phyloP scores from a whole-genome alignment of 1,140 invertebrate species.

The Hestina assimilis region DNA sequence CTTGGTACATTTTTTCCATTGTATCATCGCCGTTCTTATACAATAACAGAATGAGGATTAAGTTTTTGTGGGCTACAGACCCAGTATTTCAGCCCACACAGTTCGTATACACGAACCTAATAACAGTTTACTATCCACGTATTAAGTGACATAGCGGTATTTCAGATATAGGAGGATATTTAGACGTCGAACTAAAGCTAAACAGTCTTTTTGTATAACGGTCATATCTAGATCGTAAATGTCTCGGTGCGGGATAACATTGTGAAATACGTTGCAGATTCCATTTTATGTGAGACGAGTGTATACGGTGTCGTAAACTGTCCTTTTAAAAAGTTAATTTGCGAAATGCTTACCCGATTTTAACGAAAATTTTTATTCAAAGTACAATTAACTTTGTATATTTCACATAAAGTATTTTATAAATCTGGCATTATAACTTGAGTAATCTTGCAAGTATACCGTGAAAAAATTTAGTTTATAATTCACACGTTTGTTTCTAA shows the following conservation, averaged over 20 bases:
- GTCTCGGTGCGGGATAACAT: slow-evolving; percentile 34
- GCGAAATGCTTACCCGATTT: too few species aligned
- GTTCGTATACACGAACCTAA: slow-evolving; percentile 16
- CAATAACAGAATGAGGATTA: neutral
- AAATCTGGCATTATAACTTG: too few species aligned
- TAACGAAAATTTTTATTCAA: too few species aligned
- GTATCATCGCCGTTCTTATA: too few species aligned
- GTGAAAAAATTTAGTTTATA: too few species aligned
- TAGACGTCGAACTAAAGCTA: slow-evolving; percentile 21
- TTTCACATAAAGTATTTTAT: too few species aligned
- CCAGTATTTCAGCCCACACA: slow-evolving; percentile 14
- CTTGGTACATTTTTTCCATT: too few species aligned
- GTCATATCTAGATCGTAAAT: slow-evolving; percentile 36
- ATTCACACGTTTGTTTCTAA: too few species aligned
- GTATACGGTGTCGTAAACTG: slow-evolving; percentile 18
- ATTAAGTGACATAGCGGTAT: slow-evolving; percentile 21
- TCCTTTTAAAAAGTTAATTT: slow-evolving; percentile 9
- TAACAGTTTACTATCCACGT: slow-evolving; percentile 24
- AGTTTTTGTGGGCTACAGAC: neutral
- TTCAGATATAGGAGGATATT: slow-evolving; percentile 14
- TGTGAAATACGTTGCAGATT: slow-evolving; percentile 29
- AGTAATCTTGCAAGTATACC: too few species aligned
- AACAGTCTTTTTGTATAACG: slow-evolving; percentile 27
- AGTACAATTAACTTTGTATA: too few species aligned
- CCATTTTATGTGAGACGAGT: slow-evolving; percentile 19